Evolutionary conservation across 2,113 vertebrate genomes (phyloP).

Genomic region (Pseudolaguvia tuberculata): DNA sequence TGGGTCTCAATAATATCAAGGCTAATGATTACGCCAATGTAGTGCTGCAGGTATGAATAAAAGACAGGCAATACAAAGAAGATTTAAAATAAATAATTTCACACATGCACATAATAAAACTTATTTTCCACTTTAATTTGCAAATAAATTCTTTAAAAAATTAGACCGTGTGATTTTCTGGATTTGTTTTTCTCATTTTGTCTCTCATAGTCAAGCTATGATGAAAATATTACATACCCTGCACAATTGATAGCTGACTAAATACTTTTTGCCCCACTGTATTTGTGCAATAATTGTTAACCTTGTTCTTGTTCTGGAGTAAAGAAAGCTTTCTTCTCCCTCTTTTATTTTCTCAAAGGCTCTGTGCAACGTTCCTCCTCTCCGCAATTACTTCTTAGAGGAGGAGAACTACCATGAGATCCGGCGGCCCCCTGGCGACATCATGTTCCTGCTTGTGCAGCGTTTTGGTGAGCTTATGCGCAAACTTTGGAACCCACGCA

Average conservation of each 20-base stretch:
- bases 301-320: neutral
- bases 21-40: conserved; percentile 97
- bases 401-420: conserved; percentile 90
- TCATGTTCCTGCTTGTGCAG: conserved; percentile 96
- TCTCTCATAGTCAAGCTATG: too few species aligned
- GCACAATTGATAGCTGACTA: too few species aligned
- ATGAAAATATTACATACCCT: too few species aligned
- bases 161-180: too few species aligned
- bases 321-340: neutral
- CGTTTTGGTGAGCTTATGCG: conserved; percentile 96
- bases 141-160: too few species aligned
- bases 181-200: too few species aligned
- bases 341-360: conserved; percentile 65
- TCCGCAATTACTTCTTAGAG: conserved; percentile 94
- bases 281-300: too few species aligned
- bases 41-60: conserved; percentile 82
- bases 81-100: too few species aligned
- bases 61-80: neutral
- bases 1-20: conserved; percentile 97
- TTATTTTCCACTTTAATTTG: too few species aligned
- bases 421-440: conserved; percentile 88
- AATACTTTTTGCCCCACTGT: too few species aligned
- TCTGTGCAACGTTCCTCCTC: conserved; percentile 89
- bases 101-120: too few species aligned
- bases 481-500: conserved; percentile 95